Conservation (phyloP, 1,140 invertebrate species). For the Tenebrio molitor region DNA sequence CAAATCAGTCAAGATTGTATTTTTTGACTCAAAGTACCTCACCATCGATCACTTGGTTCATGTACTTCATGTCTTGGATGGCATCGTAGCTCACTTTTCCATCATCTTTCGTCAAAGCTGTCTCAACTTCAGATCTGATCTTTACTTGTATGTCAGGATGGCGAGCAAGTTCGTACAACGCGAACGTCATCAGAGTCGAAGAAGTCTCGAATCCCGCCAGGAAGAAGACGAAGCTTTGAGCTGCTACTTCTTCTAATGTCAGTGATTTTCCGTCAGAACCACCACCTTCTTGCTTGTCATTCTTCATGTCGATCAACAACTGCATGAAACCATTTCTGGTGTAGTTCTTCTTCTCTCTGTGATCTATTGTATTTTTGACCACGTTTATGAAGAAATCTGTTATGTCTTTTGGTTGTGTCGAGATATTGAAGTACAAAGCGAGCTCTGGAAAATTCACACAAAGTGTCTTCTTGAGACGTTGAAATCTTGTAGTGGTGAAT, state of each 20-base stretch:
- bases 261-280: not conserved
- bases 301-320: too few relatives aligned
- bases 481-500: constrained; percentile 54
- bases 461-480: not conserved
- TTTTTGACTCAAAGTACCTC: too few relatives aligned
- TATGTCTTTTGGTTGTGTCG: too few relatives aligned
- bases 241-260: constrained; percentile 10
- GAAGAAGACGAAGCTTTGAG: too few relatives aligned
- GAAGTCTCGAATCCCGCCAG: too few relatives aligned
- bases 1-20: too few relatives aligned
- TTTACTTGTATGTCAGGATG: constrained; percentile 70
- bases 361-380: too few relatives aligned
- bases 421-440: too few relatives aligned
- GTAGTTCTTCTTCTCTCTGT: too few relatives aligned
- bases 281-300: constrained; percentile 59
- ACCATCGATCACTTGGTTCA: constrained; percentile 66
- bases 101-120: constrained; percentile 45
- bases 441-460: too few relatives aligned
- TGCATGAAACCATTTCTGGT: too few relatives aligned
- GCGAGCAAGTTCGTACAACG: constrained; percentile 74
- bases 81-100: constrained; percentile 64
- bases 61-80: constrained; percentile 65
- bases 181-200: too few relatives aligned
- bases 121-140: constrained; percentile 72
- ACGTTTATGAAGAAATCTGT: constrained; percentile 68